Base-by-base conservation (phyloP, 2,797 vertebrate species). In the Acropternis orthonyx region DNA sequence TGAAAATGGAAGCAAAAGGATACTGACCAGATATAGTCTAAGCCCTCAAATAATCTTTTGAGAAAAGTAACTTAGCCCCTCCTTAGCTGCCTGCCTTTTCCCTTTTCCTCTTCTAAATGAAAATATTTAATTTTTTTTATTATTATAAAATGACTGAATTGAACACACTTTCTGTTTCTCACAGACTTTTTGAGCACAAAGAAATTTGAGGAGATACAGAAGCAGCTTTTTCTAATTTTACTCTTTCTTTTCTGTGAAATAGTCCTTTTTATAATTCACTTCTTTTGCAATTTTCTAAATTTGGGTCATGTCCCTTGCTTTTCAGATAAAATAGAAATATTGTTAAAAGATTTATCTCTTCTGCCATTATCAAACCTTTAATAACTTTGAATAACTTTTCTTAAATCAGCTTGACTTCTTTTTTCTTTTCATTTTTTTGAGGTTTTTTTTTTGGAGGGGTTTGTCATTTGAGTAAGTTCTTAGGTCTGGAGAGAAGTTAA, bases 301-400 rank as follows among this genome's bases (percentile, higher is more conserved):
- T 88, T 91, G 85, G 74, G 79, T 95, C 85, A 75, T 20, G 39
- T 84, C 39, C 44, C 24, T 88, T 94, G 62, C 87, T 92, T 96
- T 95, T 90, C 66, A 83, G 79, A 85, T 92, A 75, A 89, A 93
- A 90, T 48, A 92, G 81, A 87, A 94, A 85, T 77, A 74, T 63
- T 89, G 54, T 91, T 93, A 89, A 66, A 96, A 92, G 62, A 80
- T 93, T 94, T 89, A 81, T 91, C 76, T 89, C 88, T 28, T 92
- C 72, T 91, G 27, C 63, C 46, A 43, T 92, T 94, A 69, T 86
- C 55, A 88, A 89, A 75, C 24, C 28, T 91, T 78, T 91, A 81
- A 84, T 90, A 86, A 84, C 66, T 80, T 86, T 78, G n/a, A 85
- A 89, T 83, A 87, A 80, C 56, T 90, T 81, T 71, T 78, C 71